Percentiles rank a stretch among this genome's conserved stretches.
phyloP scores from a whole-genome alignment of 2,888 invertebrate genomes.

The Sepioteuthis lessoniana region DNA sequence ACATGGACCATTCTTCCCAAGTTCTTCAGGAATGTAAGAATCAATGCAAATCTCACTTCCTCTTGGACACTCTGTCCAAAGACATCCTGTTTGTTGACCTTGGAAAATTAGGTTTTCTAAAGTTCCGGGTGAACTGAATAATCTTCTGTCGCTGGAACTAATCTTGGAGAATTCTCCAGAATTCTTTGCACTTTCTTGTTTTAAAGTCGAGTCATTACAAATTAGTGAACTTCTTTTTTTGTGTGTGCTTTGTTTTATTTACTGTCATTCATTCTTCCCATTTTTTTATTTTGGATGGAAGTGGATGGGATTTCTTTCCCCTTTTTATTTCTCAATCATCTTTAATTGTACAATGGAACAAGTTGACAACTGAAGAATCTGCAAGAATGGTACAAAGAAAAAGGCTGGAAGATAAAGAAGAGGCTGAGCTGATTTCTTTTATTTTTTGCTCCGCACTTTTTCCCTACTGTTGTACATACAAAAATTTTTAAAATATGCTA shows the following conservation, averaged over 20 bases:
- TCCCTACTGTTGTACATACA: neutral
- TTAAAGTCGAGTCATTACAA: neutral
- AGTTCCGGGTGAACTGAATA: neutral
- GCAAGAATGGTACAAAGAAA: neutral
- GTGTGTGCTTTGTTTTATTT: neutral
- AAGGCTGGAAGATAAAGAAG: neutral
- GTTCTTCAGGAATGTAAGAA: neutral
- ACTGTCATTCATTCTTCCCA: neutral
- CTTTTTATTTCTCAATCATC: neutral
- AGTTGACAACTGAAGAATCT: neutral
- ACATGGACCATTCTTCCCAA: neutral
- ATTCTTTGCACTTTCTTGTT: neutral
- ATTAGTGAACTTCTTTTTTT: neutral
- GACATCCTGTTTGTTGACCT: constrained; percentile 1
- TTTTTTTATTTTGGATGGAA: neutral
- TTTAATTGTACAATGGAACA: neutral
- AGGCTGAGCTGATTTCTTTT: neutral
- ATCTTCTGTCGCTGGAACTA: neutral
- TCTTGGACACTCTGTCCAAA: neutral
- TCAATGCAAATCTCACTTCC: neutral
- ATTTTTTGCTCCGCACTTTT: neutral
- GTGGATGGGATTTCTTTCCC: neutral
- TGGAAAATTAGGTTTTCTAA: constrained; percentile 18
- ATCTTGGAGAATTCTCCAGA: neutral
- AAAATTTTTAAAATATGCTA: neutral